Evolutionary conservation across 2,797 vertebrate genomes (phyloP).

Genomic region (Morelia viridis): DNA sequence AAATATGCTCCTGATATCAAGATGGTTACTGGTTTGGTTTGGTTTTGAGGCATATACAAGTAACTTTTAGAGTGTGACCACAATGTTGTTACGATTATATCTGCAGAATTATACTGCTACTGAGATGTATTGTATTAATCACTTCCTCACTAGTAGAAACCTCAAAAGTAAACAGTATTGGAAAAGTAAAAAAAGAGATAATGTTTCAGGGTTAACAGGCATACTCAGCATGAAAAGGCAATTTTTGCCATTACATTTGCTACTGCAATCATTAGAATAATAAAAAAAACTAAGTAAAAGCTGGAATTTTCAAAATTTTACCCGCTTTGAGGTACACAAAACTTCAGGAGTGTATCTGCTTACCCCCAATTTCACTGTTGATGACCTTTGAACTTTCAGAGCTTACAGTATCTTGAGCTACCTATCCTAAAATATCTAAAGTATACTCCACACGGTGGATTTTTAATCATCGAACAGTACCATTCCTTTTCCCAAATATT

Average conservation of each 20-base stretch:
- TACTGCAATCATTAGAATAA: neutral
- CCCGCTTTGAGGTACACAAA: neutral
- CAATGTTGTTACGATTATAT: conserved; percentile 82
- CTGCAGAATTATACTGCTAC: conserved; percentile 93
- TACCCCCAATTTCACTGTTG: neutral
- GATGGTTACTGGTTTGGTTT: conserved; percentile 80
- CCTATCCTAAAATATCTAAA: neutral
- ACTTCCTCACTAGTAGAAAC: conserved; percentile 73
- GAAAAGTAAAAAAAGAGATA: neutral
- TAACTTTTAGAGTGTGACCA: conserved; percentile 79
- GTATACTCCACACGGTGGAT: conserved; percentile 61
- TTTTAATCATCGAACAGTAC: conserved; percentile 70
- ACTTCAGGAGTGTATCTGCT: neutral
- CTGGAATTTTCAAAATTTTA: neutral
- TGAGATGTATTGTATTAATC: conserved; percentile 86
- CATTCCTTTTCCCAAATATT: conserved; percentile 51
- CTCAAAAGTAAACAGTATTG: conserved; percentile 61
- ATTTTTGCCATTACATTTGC: neutral
- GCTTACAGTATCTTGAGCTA: neutral
- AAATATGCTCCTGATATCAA: conserved; percentile 78
- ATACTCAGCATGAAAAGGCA: neutral
- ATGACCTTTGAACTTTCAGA: neutral
- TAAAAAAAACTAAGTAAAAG: neutral
- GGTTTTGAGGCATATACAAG: conserved; percentile 83
- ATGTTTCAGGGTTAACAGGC: neutral